Evolutionary conservation across 2,113 vertebrate genomes (phyloP).

Genomic region (Crotalus tigris): DNA sequence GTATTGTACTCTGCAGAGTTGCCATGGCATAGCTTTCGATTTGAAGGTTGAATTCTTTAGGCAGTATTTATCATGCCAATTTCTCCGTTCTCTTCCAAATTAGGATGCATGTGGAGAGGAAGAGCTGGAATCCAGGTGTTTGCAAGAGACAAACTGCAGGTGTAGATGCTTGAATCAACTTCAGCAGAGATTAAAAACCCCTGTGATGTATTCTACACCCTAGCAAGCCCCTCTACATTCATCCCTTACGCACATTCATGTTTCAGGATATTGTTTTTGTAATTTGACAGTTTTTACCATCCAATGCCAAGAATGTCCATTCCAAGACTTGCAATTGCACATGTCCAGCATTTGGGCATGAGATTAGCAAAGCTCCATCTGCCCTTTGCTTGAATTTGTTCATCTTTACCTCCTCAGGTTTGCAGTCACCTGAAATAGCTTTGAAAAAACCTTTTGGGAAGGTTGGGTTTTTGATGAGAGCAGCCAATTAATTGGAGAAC

Average conservation of each 20-base stretch:
- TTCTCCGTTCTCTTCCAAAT: background rate
- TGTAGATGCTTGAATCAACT: conserved; percentile 16
- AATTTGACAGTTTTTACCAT: background rate
- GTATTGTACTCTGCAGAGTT: background rate
- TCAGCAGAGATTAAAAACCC: background rate
- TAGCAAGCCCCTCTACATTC: background rate
- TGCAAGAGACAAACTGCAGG: background rate
- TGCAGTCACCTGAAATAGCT: background rate
- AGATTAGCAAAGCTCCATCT: background rate
- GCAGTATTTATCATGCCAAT: background rate
- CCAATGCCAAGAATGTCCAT: background rate
- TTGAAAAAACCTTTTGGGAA: background rate
- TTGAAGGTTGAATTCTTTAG: background rate
- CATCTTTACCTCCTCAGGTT: background rate
- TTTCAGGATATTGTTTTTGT: background rate
- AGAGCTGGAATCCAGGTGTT: conserved; percentile 1
- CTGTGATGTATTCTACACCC: background rate
- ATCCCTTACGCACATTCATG: background rate
- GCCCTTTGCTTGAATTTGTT: background rate
- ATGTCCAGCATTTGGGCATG: background rate
- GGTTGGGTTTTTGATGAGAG: background rate
- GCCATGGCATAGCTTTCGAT: background rate
- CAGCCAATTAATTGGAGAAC: background rate
- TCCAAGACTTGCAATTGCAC: background rate
- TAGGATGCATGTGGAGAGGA: background rate